Evolutionary conservation across 2,113 vertebrate species (phyloP).

Genomic region (Chloebia gouldiae): DNA sequence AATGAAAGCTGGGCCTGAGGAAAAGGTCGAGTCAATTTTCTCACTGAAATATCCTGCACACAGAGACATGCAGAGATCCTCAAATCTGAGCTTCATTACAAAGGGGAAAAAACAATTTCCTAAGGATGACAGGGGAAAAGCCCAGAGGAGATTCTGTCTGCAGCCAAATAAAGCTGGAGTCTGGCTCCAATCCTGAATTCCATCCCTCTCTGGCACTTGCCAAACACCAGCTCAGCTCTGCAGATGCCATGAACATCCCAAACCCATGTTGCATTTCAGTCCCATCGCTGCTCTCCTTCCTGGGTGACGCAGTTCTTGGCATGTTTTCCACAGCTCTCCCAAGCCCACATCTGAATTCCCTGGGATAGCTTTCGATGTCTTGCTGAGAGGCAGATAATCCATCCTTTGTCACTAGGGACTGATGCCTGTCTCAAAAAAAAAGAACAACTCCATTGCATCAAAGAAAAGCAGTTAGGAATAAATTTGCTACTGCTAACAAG

Average conservation of each 20-base stretch:
- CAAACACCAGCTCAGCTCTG: constrained; percentile 17
- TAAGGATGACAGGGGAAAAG: neutral
- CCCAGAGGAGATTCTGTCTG: neutral
- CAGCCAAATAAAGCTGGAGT: neutral
- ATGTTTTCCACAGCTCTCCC: neutral
- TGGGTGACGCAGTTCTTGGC: neutral
- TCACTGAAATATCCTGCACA: neutral
- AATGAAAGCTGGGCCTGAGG: neutral
- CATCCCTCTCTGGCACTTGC: neutral
- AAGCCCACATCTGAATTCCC: neutral
- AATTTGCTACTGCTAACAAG: constrained; percentile 14
- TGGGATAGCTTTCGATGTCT: neutral
- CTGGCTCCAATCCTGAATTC: neutral
- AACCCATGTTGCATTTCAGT: neutral
- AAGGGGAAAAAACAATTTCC: neutral
- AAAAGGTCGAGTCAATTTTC: constrained; percentile 5
- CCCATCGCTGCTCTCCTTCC: neutral
- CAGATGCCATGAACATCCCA: neutral
- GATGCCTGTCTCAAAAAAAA: neutral
- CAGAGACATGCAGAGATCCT: neutral
- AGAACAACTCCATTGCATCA: constrained; percentile 7
- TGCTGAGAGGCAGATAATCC: constrained; percentile 36
- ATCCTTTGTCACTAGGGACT: constrained; percentile 11
- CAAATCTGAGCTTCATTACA: neutral
- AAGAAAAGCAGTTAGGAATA: neutral